Conservation (phyloP, 2,888 invertebrate genomes). For the Trachelus iudaicus region DNA sequence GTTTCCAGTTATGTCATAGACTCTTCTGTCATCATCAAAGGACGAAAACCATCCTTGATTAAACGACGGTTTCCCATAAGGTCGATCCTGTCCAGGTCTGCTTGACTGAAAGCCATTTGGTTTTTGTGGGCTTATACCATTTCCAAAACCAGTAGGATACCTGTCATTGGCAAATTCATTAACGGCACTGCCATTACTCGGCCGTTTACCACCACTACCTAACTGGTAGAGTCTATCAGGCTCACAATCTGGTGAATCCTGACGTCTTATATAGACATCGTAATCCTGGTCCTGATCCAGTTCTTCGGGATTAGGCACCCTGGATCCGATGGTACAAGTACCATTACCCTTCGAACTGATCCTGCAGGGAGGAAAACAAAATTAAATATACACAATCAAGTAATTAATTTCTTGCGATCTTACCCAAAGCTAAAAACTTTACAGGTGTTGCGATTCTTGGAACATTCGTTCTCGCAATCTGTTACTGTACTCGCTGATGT, state of each 20-base stretch:
- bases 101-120: neutral
- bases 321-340: conserved; percentile 70
- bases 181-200: neutral
- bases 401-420: conserved; percentile 31
- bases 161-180: neutral
- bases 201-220: conserved; percentile 15
- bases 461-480: conserved; percentile 68
- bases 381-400: neutral
- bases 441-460: conserved; percentile 64
- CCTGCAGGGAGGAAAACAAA: conserved; percentile 56
- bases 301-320: conserved; percentile 67
- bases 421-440: conserved; percentile 69
- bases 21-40: conserved; percentile 12
- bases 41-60: neutral
- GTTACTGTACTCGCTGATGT: conserved; percentile 60
- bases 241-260: conserved; percentile 33
- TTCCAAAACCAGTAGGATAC: neutral
- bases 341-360: conserved; percentile 73
- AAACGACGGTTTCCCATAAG: neutral
- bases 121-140: neutral
- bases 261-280: conserved; percentile 69
- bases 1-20: conserved; percentile 24
- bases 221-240: conserved; percentile 27
- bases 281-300: conserved; percentile 72
- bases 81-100: neutral